phyloP scores from a whole-genome alignment of 1,140 invertebrate species.

The Theocolax elegans region DNA sequence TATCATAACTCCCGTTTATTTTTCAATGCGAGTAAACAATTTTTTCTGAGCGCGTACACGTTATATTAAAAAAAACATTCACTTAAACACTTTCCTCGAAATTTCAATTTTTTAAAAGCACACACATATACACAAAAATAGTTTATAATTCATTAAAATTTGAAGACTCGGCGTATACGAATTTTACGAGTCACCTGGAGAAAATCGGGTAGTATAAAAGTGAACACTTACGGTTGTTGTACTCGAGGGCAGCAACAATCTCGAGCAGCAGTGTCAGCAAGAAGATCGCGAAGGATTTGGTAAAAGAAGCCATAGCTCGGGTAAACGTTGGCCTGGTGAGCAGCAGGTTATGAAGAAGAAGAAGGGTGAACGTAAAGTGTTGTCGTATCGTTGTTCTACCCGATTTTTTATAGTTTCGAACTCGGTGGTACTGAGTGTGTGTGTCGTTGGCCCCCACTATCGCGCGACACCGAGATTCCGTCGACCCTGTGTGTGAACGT shows the following conservation, averaged over 20 bases:
- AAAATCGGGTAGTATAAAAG: too few relatives aligned
- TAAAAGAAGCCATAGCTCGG: slow-evolving; percentile 37
- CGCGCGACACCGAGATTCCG: neutral
- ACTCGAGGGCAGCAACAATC: slow-evolving; percentile 27
- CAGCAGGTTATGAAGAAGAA: too few relatives aligned
- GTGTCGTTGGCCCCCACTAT: slow-evolving; percentile 34
- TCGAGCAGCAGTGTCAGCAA: slow-evolving; percentile 9
- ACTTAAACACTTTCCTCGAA: too few relatives aligned
- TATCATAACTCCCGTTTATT: too few relatives aligned
- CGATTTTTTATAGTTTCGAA: slow-evolving; percentile 53
- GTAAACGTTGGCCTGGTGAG: slow-evolving; percentile 19
- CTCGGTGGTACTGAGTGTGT: slow-evolving; percentile 28
- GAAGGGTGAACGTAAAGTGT: slow-evolving; percentile 50
- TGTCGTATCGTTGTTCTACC: slow-evolving; percentile 30
- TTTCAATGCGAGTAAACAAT: too few relatives aligned
- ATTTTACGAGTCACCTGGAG: too few relatives aligned
- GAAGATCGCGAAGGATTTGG: neutral
- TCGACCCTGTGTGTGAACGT: slow-evolving; percentile 11
- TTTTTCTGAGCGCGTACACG: too few relatives aligned
- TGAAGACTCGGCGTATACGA: too few relatives aligned
- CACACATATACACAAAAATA: too few relatives aligned
- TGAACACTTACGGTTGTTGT: slow-evolving; percentile 51
- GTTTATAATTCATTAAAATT: too few relatives aligned
- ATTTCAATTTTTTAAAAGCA: too few relatives aligned
- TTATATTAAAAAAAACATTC: too few relatives aligned